These are phyloP conservation scores for Leptinotarsa lineolata DNA, from an alignment of 1,140 invertebrate genomes.

Conservation along the genomic window DNA sequence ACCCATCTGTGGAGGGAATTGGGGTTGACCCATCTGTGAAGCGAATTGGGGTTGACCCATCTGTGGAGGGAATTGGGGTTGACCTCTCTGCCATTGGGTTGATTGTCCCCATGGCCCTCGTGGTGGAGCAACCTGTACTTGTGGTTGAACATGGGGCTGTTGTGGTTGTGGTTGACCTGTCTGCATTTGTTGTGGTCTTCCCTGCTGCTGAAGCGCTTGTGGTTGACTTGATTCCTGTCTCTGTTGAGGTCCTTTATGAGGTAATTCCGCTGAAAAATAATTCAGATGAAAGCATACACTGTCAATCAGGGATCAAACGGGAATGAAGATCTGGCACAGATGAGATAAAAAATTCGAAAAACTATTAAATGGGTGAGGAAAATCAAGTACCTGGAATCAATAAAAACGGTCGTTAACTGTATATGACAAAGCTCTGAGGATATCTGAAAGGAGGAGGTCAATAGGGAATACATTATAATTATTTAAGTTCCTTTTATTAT, in stretches of 20 bases:
- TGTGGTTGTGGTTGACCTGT: conserved; percentile 2
- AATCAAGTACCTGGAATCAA: too few relatives aligned
- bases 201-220: background rate
- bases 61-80: too few relatives aligned
- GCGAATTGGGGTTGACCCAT: background rate
- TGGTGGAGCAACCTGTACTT: background rate
- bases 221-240: conserved; percentile 16
- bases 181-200: conserved; percentile 14
- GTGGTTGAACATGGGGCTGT: conserved; percentile 1
- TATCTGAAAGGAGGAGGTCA: too few relatives aligned
- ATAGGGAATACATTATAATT: too few relatives aligned
- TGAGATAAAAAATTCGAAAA: background rate
- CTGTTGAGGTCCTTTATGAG: background rate
- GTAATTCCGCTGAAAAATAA: background rate
- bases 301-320: too few relatives aligned
- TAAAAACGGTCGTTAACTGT: too few relatives aligned
- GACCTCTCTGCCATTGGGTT: background rate
- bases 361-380: background rate
- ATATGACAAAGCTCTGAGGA: too few relatives aligned
- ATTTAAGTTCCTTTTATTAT: too few relatives aligned
- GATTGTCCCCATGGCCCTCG: background rate
- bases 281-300: too few relatives aligned
- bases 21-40: too few relatives aligned
- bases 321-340: background rate
- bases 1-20: too few relatives aligned